A percentile compares a stretch with the other conserved stretches of the same genome.
Conservation (phyloP, 2,888 invertebrate species). For the Vandiemenella viatica region DNA sequence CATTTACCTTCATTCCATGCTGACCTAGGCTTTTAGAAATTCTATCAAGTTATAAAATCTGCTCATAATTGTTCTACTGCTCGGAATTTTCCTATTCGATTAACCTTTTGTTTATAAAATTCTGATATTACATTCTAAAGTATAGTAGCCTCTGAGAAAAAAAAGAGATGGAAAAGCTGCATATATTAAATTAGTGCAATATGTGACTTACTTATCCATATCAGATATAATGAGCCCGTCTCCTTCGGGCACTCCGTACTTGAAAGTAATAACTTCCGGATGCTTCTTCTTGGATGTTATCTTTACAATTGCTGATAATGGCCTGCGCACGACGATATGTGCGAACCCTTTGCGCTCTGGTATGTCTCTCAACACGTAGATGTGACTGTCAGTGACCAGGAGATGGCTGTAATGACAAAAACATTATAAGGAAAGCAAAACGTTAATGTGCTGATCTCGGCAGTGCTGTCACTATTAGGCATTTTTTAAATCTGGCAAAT, state of each 20-base stretch:
- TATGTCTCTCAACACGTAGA: conserved; percentile 71
- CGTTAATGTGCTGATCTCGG: too few relatives aligned
- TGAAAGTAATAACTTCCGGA: conserved; percentile 93
- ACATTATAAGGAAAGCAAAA: not conserved
- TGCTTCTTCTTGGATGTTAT: conserved; percentile 92
- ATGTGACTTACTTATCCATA: conserved; percentile 56
- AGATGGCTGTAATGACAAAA: conserved; percentile 44
- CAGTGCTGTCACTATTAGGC: too few relatives aligned
- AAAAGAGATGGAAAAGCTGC: too few relatives aligned
- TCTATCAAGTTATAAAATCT: too few relatives aligned
- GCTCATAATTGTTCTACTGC: too few relatives aligned
- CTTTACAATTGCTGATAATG: conserved; percentile 83
- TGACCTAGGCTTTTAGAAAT: too few relatives aligned
- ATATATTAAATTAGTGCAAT: too few relatives aligned
- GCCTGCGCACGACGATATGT: conserved; percentile 72
- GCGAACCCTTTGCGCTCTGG: conserved; percentile 63
- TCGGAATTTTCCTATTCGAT: too few relatives aligned
- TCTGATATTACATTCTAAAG: too few relatives aligned
- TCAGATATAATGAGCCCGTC: conserved; percentile 68
- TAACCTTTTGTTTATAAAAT: too few relatives aligned
- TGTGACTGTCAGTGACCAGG: conserved; percentile 69
- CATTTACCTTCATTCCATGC: too few relatives aligned
- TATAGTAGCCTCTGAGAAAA: too few relatives aligned
- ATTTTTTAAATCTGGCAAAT: not conserved
- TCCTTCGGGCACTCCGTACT: conserved; percentile 77